Percentiles rank a stretch among this genome's conserved stretches.
Evolutionary conservation across 2,888 invertebrate species (phyloP).

Genomic region (Leuctra nigra): DNA sequence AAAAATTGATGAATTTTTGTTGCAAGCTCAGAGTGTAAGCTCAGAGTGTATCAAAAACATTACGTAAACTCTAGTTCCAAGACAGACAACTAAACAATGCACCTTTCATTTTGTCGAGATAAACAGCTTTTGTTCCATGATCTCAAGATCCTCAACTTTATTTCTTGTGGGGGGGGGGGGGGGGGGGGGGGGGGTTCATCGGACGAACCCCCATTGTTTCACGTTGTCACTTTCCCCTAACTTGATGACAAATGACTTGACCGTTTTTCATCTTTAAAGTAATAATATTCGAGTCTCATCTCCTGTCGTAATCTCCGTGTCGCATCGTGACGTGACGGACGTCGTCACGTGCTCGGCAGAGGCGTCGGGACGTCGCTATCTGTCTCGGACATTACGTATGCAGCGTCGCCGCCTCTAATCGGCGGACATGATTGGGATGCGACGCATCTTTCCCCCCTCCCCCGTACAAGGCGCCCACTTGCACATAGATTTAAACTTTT

Average conservation of each 20-base stretch:
- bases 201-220: too few species aligned
- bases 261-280: slow-evolving; percentile 15
- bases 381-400: slow-evolving; percentile 2
- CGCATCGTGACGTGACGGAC: slow-evolving; percentile 2
- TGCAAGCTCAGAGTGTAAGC: too few species aligned
- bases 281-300: slow-evolving; percentile 23
- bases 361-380: not conserved
- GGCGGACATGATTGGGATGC: not conserved
- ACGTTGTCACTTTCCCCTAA: slow-evolving; percentile 13
- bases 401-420: not conserved
- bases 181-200: too few species aligned
- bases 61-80: too few species aligned
- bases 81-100: too few species aligned
- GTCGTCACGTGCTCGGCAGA: not conserved
- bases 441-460: too few species aligned
- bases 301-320: slow-evolving; percentile 23
- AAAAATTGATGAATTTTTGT: too few species aligned
- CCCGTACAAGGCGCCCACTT: not conserved
- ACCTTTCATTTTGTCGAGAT: too few species aligned
- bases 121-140: too few species aligned
- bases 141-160: too few species aligned
- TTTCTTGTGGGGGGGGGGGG: too few species aligned
- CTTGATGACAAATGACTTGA: slow-evolving; percentile 6
- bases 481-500: not conserved
- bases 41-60: too few species aligned